Percentiles rank a stretch among this genome's conserved stretches.
Evolutionary conservation across 2,888 invertebrate species (phyloP).

Genomic region (Nudaria mundana): DNA sequence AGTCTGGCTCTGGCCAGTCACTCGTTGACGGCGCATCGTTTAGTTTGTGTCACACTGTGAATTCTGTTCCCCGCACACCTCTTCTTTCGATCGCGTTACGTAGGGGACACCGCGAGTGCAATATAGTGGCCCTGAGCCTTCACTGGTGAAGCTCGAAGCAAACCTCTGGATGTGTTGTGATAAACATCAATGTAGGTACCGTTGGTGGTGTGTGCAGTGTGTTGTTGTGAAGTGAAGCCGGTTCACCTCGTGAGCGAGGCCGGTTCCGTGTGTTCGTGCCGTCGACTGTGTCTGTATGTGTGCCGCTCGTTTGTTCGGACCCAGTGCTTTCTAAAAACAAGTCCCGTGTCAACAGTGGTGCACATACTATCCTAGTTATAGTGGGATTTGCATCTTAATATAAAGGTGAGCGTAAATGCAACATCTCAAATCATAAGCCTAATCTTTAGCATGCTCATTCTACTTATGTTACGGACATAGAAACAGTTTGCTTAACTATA

Average conservation of each 20-base stretch:
- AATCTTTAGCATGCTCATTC: too few species aligned
- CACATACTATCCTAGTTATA: conserved; percentile 14
- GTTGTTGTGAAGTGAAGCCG: conserved; percentile 49
- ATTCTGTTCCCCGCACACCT: conserved; percentile 38
- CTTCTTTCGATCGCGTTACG: conserved; percentile 40
- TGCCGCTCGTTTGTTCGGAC: conserved; percentile 15
- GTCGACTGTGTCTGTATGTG: conserved; percentile 37
- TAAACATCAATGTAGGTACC: conserved; percentile 26
- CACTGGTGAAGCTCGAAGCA: conserved; percentile 38
- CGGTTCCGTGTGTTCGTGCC: conserved; percentile 45
- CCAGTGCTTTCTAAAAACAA: conserved; percentile 33
- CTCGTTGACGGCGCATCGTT: conserved; percentile 38
- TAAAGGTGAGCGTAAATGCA: conserved; percentile 43
- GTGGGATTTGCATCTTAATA: conserved; percentile 36
- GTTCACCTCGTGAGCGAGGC: conserved; percentile 54
- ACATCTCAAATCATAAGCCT: background rate
- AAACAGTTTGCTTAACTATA: too few species aligned
- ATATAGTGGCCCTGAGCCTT: conserved; percentile 15
- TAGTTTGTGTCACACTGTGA: conserved; percentile 7
- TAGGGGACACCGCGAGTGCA: conserved; percentile 17
- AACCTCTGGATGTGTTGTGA: conserved; percentile 25
- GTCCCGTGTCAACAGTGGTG: conserved; percentile 24
- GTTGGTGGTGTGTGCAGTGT: conserved; percentile 27
- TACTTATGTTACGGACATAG: too few species aligned
- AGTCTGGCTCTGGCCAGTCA: conserved; percentile 46